phyloP scores from a whole-genome alignment of 2,797 vertebrate genomes.

The Arvicola amphibius region DNA sequence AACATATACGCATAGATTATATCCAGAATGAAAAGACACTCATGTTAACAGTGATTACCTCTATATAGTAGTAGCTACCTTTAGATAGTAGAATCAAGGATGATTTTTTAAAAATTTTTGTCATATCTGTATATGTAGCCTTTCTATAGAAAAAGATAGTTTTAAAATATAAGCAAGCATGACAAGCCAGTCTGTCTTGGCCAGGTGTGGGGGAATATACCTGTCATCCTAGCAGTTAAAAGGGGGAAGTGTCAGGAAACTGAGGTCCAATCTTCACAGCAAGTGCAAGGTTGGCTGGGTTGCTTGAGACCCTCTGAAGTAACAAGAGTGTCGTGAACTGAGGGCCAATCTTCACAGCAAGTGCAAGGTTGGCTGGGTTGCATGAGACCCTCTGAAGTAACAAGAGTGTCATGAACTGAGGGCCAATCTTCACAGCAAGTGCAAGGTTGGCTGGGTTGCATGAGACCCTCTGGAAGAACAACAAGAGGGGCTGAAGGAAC shows the following conservation, averaged over 20 bases:
- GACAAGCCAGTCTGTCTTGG: background rate
- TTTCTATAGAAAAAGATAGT: background rate
- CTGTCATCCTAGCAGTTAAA: background rate
- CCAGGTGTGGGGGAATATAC: background rate
- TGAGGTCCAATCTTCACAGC: background rate
- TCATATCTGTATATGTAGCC: background rate
- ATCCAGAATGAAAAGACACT: background rate
- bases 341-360: background rate
- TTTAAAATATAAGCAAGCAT: background rate
- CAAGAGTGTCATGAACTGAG: background rate
- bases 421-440: background rate
- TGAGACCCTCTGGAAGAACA: background rate
- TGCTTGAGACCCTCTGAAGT: background rate
- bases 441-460: background rate
- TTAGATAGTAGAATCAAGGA: background rate
- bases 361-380: background rate
- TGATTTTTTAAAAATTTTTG: background rate
- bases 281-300: background rate
- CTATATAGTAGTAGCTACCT: background rate
- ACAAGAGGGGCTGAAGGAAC: background rate
- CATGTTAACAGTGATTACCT: background rate
- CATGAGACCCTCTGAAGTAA: background rate
- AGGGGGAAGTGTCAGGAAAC: background rate
- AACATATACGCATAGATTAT: background rate
- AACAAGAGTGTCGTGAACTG: background rate